These are phyloP conservation scores for Acrossocheilus fasciatus DNA, from an alignment of 2,797 vertebrate species.

Conservation along the genomic window DNA sequence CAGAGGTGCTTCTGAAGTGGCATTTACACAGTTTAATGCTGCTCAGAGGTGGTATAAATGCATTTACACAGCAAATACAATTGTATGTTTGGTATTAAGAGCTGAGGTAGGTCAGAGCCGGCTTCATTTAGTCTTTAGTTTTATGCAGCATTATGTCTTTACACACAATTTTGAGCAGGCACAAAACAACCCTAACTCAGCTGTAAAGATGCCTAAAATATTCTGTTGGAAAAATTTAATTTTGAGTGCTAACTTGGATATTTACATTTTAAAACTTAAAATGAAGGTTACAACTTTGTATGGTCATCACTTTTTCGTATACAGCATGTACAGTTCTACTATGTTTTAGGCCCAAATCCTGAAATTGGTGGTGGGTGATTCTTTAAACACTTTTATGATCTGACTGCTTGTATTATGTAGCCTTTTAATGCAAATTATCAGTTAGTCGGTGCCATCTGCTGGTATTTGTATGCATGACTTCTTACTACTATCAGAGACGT, in stretches of 20 bases:
- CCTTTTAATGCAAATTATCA: conserved; percentile 36
- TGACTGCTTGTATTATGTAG: conserved; percentile 15
- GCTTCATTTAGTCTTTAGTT: neutral
- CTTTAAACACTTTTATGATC: neutral
- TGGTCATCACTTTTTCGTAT: neutral
- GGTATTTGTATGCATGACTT: conserved; percentile 42
- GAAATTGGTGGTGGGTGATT: conserved; percentile 8
- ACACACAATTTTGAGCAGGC: neutral
- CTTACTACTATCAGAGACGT: conserved; percentile 28
- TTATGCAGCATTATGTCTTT: neutral
- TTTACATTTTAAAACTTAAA: conserved; percentile 8
- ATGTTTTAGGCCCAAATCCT: neutral
- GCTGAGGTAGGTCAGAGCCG: neutral
- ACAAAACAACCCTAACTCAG: neutral
- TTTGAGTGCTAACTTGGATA: conserved; percentile 1
- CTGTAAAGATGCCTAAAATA: neutral
- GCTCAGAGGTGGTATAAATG: neutral
- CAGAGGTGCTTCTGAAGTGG: neutral
- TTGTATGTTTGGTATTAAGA: neutral
- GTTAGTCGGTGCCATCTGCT: conserved; percentile 15
- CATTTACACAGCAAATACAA: neutral
- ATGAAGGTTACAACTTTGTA: neutral
- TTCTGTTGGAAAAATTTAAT: neutral
- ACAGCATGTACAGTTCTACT: neutral
- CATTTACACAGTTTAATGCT: neutral